Evolutionary conservation across 2,888 invertebrate genomes (phyloP).

Genomic region (Chymomyza caudatula): DNA sequence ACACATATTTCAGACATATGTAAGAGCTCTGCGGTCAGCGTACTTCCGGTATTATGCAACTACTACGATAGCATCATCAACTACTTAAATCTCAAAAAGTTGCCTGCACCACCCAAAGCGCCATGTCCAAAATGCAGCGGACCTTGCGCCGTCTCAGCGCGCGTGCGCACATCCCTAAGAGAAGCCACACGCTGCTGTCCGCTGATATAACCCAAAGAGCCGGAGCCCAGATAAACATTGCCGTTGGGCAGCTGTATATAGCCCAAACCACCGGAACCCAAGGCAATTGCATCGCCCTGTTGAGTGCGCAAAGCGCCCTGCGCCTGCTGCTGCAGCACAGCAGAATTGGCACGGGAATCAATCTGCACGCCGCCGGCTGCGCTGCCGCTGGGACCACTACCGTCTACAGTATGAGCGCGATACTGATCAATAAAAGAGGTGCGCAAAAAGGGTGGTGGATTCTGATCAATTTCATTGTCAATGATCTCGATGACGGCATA

Average conservation of each 20-base stretch:
- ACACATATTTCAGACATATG: neutral
- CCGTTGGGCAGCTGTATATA: constrained; percentile 77
- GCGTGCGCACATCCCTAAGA: constrained; percentile 71
- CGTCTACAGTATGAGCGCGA: constrained; percentile 61
- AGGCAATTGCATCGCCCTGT: constrained; percentile 63
- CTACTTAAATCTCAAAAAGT: constrained; percentile 54
- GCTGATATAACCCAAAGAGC: constrained; percentile 77
- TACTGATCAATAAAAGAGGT: constrained; percentile 62
- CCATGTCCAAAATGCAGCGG: constrained; percentile 76
- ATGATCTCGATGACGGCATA: constrained; percentile 77
- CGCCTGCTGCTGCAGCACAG: constrained; percentile 53
- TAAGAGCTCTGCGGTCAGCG: no score
- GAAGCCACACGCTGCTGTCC: constrained; percentile 69
- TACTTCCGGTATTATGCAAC: neutral
- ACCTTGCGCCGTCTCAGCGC: constrained; percentile 69
- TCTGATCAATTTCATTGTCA: constrained; percentile 74
- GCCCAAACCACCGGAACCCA: constrained; percentile 78
- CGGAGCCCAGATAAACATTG: constrained; percentile 77
- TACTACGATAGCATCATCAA: neutral
- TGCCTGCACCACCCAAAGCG: constrained; percentile 57
- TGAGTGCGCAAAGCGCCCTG: constrained; percentile 33
- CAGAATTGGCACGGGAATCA: constrained; percentile 54
- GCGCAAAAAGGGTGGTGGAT: constrained; percentile 65
- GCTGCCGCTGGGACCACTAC: constrained; percentile 24
- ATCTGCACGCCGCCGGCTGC: constrained; percentile 46